These are phyloP conservation scores for Salarias fasciatus DNA, from an alignment of 2,797 vertebrate species.

Conservation along the genomic window DNA sequence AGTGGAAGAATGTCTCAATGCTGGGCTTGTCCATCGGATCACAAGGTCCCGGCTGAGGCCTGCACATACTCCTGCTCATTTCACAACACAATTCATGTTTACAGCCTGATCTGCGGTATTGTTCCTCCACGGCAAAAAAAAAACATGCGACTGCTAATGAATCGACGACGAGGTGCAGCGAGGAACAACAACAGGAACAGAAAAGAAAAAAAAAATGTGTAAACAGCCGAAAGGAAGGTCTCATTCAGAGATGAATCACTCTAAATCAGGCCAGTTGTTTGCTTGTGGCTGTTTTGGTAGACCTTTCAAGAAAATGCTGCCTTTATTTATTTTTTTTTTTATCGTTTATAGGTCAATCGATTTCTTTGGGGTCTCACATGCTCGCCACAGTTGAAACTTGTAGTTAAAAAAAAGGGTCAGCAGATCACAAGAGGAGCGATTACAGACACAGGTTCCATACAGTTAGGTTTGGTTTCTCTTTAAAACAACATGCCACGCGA, in stretches of 20 bases:
- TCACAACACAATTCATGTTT: conserved; percentile 49
- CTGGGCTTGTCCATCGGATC: conserved; percentile 64
- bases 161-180: conserved; percentile 18
- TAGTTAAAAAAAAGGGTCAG: not conserved
- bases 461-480: too few relatives aligned
- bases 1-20: conserved; percentile 83
- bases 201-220: conserved; percentile 22
- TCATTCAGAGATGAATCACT: conserved; percentile 9
- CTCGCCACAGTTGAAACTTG: conserved; percentile 8
- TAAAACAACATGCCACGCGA: too few relatives aligned
- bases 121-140: conserved; percentile 22
- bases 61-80: conserved; percentile 50
- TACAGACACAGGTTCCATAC: too few relatives aligned
- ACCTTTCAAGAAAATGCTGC: conserved; percentile 10
- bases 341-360: conserved; percentile 31
- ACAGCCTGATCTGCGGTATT: conserved; percentile 28
- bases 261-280: conserved; percentile 10
- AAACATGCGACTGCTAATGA: conserved; percentile 36
- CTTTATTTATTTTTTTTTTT: conserved; percentile 16
- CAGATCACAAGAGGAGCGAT: too few relatives aligned
- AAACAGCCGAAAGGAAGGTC: conserved; percentile 38
- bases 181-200: conserved; percentile 1
- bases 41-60: conserved; percentile 67
- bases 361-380: conserved; percentile 59
- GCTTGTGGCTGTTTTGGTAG: conserved; percentile 9